These are phyloP conservation scores for Arenaria interpres DNA, from an alignment of 2,113 vertebrate species.

Conservation along the genomic window DNA sequence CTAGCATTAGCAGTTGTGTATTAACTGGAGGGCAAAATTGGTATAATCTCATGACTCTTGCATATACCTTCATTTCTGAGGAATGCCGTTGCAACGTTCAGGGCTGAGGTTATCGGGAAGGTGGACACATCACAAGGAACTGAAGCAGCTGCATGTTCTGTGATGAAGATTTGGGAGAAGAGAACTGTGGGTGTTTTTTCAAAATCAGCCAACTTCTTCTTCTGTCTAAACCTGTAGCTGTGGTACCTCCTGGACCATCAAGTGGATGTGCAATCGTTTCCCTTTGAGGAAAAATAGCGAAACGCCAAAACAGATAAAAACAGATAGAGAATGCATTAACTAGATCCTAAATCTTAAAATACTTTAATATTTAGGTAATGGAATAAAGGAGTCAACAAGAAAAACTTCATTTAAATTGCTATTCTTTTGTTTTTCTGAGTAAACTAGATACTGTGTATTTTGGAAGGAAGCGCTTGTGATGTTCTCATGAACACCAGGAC, in stretches of 20 bases:
- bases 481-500: background rate
- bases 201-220: background rate
- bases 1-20: background rate
- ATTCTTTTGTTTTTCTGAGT: background rate
- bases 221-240: background rate
- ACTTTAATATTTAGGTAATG: background rate
- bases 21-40: background rate
- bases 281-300: background rate
- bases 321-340: background rate
- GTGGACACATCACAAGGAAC: background rate
- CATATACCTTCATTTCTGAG: background rate
- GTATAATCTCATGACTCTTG: background rate
- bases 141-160: background rate
- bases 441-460: background rate
- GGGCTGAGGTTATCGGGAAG: rapidly evolving
- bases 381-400: background rate
- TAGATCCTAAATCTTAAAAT: background rate
- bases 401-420: background rate
- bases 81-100: background rate
- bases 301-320: background rate
- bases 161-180: background rate
- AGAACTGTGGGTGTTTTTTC: background rate
- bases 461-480: background rate
- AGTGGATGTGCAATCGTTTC: background rate
- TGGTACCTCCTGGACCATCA: background rate